Evolutionary conservation across 2,797 vertebrate genomes (phyloP), one percentile per base, ranked within the genome.

Genomic region (Lithobates sylvaticus): DNA sequence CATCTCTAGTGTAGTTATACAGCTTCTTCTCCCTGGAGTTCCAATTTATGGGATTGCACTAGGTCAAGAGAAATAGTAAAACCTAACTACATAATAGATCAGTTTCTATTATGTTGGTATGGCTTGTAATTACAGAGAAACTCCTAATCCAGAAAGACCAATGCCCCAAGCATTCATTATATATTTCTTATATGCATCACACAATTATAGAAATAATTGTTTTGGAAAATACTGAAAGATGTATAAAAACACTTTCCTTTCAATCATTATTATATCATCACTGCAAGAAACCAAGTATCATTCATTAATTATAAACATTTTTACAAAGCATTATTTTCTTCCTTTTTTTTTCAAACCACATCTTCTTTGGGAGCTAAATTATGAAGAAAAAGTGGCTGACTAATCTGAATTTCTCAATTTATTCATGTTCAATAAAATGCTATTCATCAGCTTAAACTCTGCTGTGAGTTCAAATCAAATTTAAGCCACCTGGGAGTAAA

Each of bases 391-490:
- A 95, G 91, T 92, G 90, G 95, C 96, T 97, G 96, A 97, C 95
- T 97, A 96, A 95, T 96, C 93, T 93, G 91, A 94, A 96, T 94
- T 95, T 95, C 89, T 93, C 95, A 97, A 96, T 95, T 92, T 96
- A 97, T 97, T 97, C 95, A 93, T 92, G 94, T 95, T 97, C 96
- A 96, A 94, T 97, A 95, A 96, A 94, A 96, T 95, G 91, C 94
- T 95, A 94, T 96, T 96, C 95, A 96, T 97, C 95, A 96, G 94
- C 91, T 89, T 95, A 96, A 96, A 96, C 91, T 93, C 93, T 91
- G 92, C 93, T 92, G 92, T 90, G 92, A 95, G 93, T 96, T 96
- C 93, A 96, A 96, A 96, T 96, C 93, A 94, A 95, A 96, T 97
- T 95, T 93, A 90, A 96, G 90, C 91, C 95, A 94, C 95, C 93